Base-by-base conservation (phyloP, 1,140 invertebrate species). In the Caligus rogercresseyi region DNA sequence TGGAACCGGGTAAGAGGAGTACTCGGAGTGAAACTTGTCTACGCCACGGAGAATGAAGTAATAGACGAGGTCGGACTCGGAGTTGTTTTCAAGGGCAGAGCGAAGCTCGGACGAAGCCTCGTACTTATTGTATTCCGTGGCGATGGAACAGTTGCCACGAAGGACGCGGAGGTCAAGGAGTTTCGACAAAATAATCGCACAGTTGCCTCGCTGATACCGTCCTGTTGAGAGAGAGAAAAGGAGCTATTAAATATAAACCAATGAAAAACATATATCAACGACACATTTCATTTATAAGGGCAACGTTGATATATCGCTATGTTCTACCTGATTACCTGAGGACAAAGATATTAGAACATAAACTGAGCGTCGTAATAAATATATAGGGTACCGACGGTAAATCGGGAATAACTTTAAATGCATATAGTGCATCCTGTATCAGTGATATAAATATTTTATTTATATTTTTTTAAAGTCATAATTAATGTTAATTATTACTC, bases 31-130 rank as follows among this genome's bases (percentile, higher is more conserved):
- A 72, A 98, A 98, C 67, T 83, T 81, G 69, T 96, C 90, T n/a
- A 88, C 79, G 18, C 87, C 89, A 69, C 92, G 77, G 2, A 98
- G 72, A 54, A 96, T 78, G 4, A 96, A 82, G 72, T 96, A 95
- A 71, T 90, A 91, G 26, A 92, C 81, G 74, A 90, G 84, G 70
- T 89, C 78, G 67, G 84, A 85, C 68, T 90, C 86, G 7, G 85
- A 82, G 74, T 88, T 80, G 70, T 85, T 82, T 54, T 64, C 25
- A 25, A 67, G 65, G 52, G 60, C 63, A 19, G 13, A 43, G 1
- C 15, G 23, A 58, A 65, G 21, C 31, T 43, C 31, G n/a, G 31
- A 43, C 7, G 31, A 43, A n/a, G n/a, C n/a, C 25, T 58, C 53
- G 13, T 20, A 20, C 16, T 55, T 31, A 20, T 64, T 16, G 54